Evolutionary conservation across 2,113 vertebrate species (phyloP), one percentile per base, ranked within the genome.

Genomic region (Rallus limicola): DNA sequence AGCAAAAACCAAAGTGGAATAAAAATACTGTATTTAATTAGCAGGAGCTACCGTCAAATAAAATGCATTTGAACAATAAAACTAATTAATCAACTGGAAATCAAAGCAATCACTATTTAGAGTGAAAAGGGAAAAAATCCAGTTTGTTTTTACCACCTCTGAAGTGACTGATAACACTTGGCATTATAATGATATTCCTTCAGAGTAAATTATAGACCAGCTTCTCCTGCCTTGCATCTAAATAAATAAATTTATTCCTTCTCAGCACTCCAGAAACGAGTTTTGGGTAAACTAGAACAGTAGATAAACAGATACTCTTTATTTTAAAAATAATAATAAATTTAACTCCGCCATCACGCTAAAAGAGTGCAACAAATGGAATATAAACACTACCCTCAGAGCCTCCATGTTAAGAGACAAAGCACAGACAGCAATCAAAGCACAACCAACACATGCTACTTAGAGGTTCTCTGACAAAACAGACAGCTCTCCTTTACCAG

Each of bases 131-230:
- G 28, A 84, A 97, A 96, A 92, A 70, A 92, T 46, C 17, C 38
- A 92, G 82, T 93, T 87, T 84, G 79, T 8, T 95, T 94, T 84
- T 88, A 65, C 52, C 76, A 83, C 91, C 64, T 79, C 92, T 82
- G n/a, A 92, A 97, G 81, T 94, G 96, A 90, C 88, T 95, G 95
- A 91, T 95, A 94, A 50, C 77, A 96, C 84, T 95, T 74, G 77
- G 80, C 64, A 36, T 68, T 77, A 94, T 68, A 97, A 96, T 91
- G 42, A 79, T 77, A 92, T 67, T 95, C 92, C 96, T 97, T 96
- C 82, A 62, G 62, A 90, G 87, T 79, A 97, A 97, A 97, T 97
- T 94, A 97, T 18, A 96, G 96, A 93, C 93, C 26, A 8, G 48
- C 19, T 91, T 93, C 83, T 89, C 64, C 58, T 90, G 79, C 77